Evolutionary conservation across 1,140 invertebrate species (phyloP), one percentile per base, ranked within the genome.

Genomic region (Meloidogyne exigua): DNA sequence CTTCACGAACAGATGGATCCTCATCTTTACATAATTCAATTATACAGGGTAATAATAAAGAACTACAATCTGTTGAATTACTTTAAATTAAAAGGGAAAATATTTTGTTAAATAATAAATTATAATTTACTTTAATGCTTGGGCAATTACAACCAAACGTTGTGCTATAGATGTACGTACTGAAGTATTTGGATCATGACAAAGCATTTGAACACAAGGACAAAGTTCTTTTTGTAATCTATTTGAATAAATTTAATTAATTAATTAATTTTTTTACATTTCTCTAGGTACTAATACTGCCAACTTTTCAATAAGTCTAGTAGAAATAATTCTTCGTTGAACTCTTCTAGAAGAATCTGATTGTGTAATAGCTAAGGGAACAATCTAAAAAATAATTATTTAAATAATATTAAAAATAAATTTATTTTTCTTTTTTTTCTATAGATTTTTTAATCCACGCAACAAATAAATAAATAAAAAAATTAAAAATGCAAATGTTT

Each of bases 11-110:
- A 76, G 84, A 84, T 68, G 85, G 84, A 73, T 90, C 89, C 66
- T 90, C 89, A 82, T 90, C 89, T 78, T 89, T 89, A 25, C 89
- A 89, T 49, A 90, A 79, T 77, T 90, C 89, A 49, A 90, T 88
- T 69, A 90, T 81, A 76, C 89, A 89, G 39, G 89, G 89, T 42
- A 90, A 82, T 76, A 90, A 85, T 83, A 89, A 32, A 87, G 83
- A 67, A 85, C 88, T 79, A 84, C 82, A 74, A 85, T 88, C 64
- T 75, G 79, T 86, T 81, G 26, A 89, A 83, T 83, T 89, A 88
- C 74, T 88, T 76, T 83, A 88, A 89, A 87, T 87, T 86, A 26
- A 42, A 12, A 66, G 4, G 10, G 4, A 39, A 9, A 32, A 3
- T 32, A 32, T 39, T 39, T 68, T 75, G 7, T 25, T 75, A 67